phyloP scores from a whole-genome alignment of 2,888 invertebrate genomes.

The Dicycla oo region DNA sequence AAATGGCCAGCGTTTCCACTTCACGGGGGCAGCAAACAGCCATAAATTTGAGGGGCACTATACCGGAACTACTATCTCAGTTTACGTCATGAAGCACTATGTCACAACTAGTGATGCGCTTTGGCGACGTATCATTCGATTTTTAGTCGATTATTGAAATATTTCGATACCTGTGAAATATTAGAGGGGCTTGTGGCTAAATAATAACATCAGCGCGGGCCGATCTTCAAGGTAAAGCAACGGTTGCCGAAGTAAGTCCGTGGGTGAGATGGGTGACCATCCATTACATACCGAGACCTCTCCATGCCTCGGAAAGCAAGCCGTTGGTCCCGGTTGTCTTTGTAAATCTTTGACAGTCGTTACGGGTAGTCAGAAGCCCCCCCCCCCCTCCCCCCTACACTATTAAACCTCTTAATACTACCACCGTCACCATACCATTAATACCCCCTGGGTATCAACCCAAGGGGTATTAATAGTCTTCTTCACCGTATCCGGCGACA shows the following conservation, averaged over 20 bases:
- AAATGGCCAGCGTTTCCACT: conserved; percentile 75
- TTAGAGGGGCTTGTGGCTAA: not conserved
- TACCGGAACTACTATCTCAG: conserved; percentile 77
- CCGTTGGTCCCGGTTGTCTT: not conserved
- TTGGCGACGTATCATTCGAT: not conserved
- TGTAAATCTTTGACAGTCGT: not conserved
- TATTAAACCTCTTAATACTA: no score
- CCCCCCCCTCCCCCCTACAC: no score
- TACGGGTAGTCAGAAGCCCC: not conserved
- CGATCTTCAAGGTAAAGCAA: not conserved
- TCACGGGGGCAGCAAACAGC: conserved; percentile 78
- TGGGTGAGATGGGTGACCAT: not conserved
- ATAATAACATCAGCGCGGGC: not conserved
- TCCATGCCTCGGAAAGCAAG: not conserved
- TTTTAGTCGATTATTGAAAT: conserved; percentile 13
- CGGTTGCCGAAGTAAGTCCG: not conserved
- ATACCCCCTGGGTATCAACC: no score
- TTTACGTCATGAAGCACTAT: conserved; percentile 64
- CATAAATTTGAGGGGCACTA: conserved; percentile 79
- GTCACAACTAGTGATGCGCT: conserved; percentile 58
- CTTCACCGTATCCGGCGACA: no score
- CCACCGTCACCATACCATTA: no score
- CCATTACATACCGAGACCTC: not conserved
- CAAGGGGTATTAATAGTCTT: no score
- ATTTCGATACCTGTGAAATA: not conserved